Evolutionary conservation across 2,113 vertebrate species (phyloP), one percentile per base, ranked within the genome.

Genomic region (Reinhardtius hippoglossoides): DNA sequence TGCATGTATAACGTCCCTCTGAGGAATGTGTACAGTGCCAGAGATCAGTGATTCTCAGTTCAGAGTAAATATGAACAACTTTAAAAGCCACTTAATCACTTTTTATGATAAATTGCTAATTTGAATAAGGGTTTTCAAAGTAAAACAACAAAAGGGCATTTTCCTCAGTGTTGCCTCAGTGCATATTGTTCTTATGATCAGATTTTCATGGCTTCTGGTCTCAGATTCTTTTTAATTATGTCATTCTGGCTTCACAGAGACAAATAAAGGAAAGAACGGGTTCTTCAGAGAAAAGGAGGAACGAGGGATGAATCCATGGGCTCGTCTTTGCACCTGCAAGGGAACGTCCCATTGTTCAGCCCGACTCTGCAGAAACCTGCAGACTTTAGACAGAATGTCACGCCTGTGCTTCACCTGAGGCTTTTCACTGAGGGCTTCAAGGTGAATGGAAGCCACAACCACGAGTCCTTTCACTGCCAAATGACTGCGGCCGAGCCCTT

Each of bases 391-490:
- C 88, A 91, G 83, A 84, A 73, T 76, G 87, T 88, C 92, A 90
- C 73, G 88, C 86, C 81, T 75, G 74, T 74, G 77, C 89, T 73
- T 65, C 74, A 64, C 79, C 67, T 40, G 73, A 91, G 87, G 67
- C 46, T 78, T 75, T 18, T 86, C 81, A 85, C 80, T 27, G 75
- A 71, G 85, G 88, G 87, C 92, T 94, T 95, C 89, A 94, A 91
- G 94, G 93, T 92, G 90, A 95, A 87, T 91, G 91, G 91, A 92
- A 91, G 88, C 91, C 92, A 89, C 90, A 92, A 93, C 93, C 93
- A 92, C 93, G 78, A 78, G 63, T 82, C 86, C 88, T 95, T 95
- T 95, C 90, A 93, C 94, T 95, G 87, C 87, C 95, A 95, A 95
- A 95, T 94, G 79, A 88, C 82, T 87, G 87, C 63, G 90, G 93